A percentile compares a stretch with the other conserved stretches of the same genome.
These are phyloP conservation scores for Drosophila diplacantha DNA, from an alignment of 2,888 invertebrate genomes.

Conservation along the genomic window DNA sequence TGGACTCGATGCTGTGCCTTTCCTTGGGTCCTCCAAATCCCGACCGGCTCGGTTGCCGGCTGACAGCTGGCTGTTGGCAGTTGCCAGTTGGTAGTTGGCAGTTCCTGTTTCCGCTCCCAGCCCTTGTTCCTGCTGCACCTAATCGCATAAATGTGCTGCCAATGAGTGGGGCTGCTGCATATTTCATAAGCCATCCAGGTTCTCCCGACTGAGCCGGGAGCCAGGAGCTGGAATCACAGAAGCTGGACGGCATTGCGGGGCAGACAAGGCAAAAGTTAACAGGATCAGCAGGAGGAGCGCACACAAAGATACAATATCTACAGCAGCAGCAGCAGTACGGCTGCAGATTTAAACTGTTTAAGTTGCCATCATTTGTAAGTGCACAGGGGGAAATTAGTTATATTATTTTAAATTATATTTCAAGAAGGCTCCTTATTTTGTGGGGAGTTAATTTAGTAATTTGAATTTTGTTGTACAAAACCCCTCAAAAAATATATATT, in stretches of 20 bases:
- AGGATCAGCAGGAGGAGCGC: constrained; percentile 32
- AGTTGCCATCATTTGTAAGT: constrained; percentile 32
- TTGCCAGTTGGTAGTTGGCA: constrained; percentile 57
- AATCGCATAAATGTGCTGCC: constrained; percentile 72
- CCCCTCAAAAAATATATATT: neutral
- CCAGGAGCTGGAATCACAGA: constrained; percentile 3
- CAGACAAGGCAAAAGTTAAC: constrained; percentile 42
- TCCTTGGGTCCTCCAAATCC: constrained; percentile 13
- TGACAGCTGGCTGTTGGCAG: constrained; percentile 48
- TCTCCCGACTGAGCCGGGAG: neutral
- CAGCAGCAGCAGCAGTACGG: constrained; percentile 6
- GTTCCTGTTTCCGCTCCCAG: constrained; percentile 27
- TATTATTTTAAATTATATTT: too few species aligned
- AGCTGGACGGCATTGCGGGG: constrained; percentile 22
- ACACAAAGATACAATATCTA: constrained; percentile 19
- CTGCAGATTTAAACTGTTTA: constrained; percentile 31
- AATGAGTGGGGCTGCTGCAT: constrained; percentile 63
- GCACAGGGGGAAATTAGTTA: constrained; percentile 1
- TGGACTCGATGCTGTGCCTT: constrained; percentile 15
- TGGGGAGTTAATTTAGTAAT: neutral
- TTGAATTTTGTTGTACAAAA: too few species aligned
- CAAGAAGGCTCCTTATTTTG: neutral
- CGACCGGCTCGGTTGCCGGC: constrained; percentile 22
- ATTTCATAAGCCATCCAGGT: constrained; percentile 61
- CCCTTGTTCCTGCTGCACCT: constrained; percentile 62